Evolutionary conservation across 2,113 vertebrate species (phyloP).

Genomic region (Natator depressus): DNA sequence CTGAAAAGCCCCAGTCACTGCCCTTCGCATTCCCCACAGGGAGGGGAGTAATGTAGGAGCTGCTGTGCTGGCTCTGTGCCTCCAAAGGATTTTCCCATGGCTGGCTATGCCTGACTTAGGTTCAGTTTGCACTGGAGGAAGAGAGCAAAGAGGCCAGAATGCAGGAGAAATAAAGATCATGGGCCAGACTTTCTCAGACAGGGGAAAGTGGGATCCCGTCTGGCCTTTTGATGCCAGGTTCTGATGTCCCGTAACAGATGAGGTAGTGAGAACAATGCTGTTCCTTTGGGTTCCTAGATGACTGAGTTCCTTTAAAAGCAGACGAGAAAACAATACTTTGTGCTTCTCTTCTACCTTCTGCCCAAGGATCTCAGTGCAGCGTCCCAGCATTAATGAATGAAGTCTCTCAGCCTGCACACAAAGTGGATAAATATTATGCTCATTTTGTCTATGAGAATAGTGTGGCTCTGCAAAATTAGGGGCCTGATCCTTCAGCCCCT

Average conservation of each 20-base stretch:
- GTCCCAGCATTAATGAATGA: neutral
- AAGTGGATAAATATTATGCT: neutral
- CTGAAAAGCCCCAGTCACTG: neutral
- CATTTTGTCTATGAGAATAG: neutral
- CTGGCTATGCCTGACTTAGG: neutral
- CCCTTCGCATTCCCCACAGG: fast-evolving
- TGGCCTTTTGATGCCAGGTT: neutral
- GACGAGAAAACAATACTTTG: conserved; percentile 9
- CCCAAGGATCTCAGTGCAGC: neutral
- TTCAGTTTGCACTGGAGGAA: neutral
- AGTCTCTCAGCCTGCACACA: no score
- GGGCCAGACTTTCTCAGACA: neutral
- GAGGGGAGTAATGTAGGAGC: neutral
- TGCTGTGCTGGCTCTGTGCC: fast-evolving
- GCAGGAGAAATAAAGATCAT: neutral
- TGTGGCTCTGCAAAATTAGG: neutral
- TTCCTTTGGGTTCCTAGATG: neutral
- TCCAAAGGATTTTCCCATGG: neutral
- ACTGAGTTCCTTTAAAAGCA: neutral
- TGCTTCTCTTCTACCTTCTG: neutral
- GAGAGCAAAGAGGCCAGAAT: neutral
- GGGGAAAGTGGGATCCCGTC: neutral
- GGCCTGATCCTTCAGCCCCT: neutral
- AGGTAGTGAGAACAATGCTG: neutral
- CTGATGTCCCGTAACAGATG: neutral